Base-by-base conservation (phyloP, 2,888 invertebrate genomes). In the Malthinus seriepunctatus region DNA sequence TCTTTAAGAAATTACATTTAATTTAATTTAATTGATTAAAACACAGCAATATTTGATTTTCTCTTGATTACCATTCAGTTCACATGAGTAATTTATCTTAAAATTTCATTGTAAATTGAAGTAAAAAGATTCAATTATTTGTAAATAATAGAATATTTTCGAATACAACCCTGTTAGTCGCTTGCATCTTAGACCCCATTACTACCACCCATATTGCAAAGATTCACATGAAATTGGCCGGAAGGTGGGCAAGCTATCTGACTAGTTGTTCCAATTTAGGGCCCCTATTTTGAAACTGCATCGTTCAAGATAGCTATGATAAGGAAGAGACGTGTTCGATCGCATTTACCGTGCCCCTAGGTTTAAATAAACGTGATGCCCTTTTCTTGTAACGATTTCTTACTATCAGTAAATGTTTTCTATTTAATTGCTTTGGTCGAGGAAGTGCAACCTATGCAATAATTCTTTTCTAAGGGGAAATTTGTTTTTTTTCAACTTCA, bases 221-320 rank as follows among this genome's bases (percentile, higher is more conserved):
- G 37, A 53, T 50, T 45, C 48, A 44, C 45, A 55, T 49, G 58
- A 62, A 60, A 62, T 62, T 63, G 62, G 52, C 56, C 64, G 51
- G 64, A 64, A 64, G 64, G 56, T 60, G 60, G 62, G 62, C 60
- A 48, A 49, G 60, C 55, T 60, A 60, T 60, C 60, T 52, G 42
- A 46, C 52, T 60, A 58, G 62, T 64, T 64, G 60, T 60, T 57
- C 62, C 62, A 63, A 64, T 63, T 64, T 60, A 56, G 52, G 52
- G 60, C 47, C 56, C 56, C 39, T 23, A 48, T 47, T 49, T 32
- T 34, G 47, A 60, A 33, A 51, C 48, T 60, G 52, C 56, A 60
- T 52, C 51, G 45, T 56, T 60, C 56, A 56, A 56, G 60, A 60
- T 60, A 37, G 32, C 34, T 44, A 35, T 49, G 56, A 60, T 56